Evolutionary conservation across 2,888 invertebrate genomes (phyloP).

Genomic region (Agriopis aurantiaria): DNA sequence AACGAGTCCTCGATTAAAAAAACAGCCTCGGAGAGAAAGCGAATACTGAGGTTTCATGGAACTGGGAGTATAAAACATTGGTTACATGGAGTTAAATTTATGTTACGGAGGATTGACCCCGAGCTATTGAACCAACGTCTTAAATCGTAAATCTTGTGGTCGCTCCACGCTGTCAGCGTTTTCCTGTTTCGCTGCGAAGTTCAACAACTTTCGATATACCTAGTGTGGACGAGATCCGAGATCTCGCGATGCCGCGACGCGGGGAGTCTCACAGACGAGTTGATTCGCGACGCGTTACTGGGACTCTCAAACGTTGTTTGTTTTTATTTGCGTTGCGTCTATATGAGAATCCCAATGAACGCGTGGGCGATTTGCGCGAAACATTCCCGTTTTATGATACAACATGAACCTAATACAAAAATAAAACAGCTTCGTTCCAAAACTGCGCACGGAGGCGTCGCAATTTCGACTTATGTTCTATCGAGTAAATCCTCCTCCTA

Average conservation of each 20-base stretch:
- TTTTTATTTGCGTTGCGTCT: constrained; percentile 38
- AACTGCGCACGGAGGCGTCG: constrained; percentile 58
- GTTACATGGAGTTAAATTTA: constrained; percentile 52
- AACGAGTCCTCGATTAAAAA: constrained; percentile 60
- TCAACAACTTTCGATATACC: constrained; percentile 66
- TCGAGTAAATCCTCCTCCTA: constrained; percentile 55
- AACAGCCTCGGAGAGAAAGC: constrained; percentile 57
- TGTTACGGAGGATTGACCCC: constrained; percentile 65
- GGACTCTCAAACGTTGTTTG: constrained; percentile 17
- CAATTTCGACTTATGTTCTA: constrained; percentile 56
- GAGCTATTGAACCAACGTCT: constrained; percentile 58
- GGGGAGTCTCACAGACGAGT: constrained; percentile 12
- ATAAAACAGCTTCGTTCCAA: constrained; percentile 53
- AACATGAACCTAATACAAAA: constrained; percentile 47
- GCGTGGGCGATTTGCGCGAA: constrained; percentile 60
- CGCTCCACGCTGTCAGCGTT: constrained; percentile 59
- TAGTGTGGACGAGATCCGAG: constrained; percentile 42
- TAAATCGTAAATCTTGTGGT: constrained; percentile 66
- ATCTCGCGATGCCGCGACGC: neutral
- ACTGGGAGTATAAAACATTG: constrained; percentile 49
- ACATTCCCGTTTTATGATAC: constrained; percentile 55
- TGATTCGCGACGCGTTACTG: no score
- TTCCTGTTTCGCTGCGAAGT: constrained; percentile 65
- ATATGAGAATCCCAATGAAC: constrained; percentile 37
- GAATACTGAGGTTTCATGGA: constrained; percentile 55